Base-by-base conservation (phyloP, 2,888 invertebrate species). In the Sipha maydis region DNA sequence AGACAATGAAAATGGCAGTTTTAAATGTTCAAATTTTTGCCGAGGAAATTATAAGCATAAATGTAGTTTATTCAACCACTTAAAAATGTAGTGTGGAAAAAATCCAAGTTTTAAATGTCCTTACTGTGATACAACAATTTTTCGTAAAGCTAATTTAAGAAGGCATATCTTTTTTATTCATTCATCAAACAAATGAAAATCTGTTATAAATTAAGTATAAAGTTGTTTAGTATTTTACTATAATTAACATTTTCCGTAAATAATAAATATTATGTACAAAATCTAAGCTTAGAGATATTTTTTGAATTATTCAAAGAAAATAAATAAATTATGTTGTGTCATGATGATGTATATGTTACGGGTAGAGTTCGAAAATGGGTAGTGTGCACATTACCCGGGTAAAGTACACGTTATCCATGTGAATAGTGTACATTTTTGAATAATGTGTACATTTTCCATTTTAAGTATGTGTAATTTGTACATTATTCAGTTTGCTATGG, bases 11-110 rank as follows among this genome's bases (percentile, higher is more conserved):
- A 41, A 85, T 11, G 84, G 54, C 56, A 4, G 76, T 5, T 89
- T 89, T 83, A 71, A 73, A 19, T 89, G 85, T 82, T 88, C 89
- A 21, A 71, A 85, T 31, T 54, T 38, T 3, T 89, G 82, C 31
- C 67, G 89, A 17, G 38, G 89, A 73, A 76, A 77, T 1, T 92
- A 92, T 91, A 92, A 92, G 89, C 92, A 92, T 92, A 92, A 91
- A 90, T 92, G 92, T 85, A 92, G 92, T 3, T 90, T 92, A 85
- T 91, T 91, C 83, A 91, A 92, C 56, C 92, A 92, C 89, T 91
- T 92, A 73, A 89, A 89, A 77, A 89, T 89, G 80, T 90, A 90
- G 61, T 90, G 90, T 75, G 90, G 90, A 48, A 90, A 90, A 82
- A 90, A 89, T 34, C 89, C 90, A 9, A 89, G 89, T 31, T 90